Conservation (phyloP, 2,797 vertebrate genomes). For the Sylvilagus floridanus region DNA sequence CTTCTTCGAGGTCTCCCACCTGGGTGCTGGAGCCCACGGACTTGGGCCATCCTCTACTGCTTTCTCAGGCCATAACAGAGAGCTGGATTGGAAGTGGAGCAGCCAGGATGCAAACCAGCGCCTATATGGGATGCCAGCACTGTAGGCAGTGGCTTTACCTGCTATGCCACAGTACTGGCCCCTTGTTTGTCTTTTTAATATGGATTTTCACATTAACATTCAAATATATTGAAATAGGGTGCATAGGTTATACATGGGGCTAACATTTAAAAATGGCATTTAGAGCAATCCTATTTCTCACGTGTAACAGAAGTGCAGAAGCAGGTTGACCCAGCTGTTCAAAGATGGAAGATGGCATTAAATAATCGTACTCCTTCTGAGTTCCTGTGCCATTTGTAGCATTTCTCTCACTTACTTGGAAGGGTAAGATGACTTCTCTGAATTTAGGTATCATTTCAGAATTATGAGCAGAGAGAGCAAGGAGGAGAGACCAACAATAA, state of each 20-base stretch:
- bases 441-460: not conserved
- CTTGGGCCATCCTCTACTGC: no score
- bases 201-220: not conserved
- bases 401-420: not conserved
- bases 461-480: not conserved
- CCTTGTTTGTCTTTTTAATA: no score
- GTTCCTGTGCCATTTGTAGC: not conserved
- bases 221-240: not conserved
- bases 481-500: not conserved
- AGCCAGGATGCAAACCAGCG: no score
- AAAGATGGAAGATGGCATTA: not conserved
- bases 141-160: no score
- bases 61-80: no score
- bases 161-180: no score
- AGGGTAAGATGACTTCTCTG: not conserved
- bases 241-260: not conserved
- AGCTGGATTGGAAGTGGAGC: no score
- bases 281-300: not conserved
- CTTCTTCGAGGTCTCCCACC: no score
- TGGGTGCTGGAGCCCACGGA: no score
- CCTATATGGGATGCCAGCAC: no score
- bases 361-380: not conserved
- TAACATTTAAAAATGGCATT: not conserved
- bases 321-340: not conserved
- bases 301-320: slow-evolving; percentile 15